These are phyloP conservation scores for Urechis unicinctus DNA, from an alignment of 2,888 invertebrate genomes.

Conservation along the genomic window DNA sequence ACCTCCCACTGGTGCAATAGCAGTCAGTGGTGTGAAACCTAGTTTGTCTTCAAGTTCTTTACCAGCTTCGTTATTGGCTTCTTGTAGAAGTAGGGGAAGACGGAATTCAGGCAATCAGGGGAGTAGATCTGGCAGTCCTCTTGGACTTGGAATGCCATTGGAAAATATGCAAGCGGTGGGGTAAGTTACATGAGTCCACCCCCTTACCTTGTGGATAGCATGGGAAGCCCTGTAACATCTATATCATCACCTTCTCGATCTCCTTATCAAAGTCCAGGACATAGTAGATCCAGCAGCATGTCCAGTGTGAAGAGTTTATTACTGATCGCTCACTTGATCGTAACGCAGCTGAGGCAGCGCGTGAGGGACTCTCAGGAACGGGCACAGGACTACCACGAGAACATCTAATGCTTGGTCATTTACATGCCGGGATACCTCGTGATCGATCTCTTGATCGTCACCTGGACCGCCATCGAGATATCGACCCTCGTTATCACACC, in stretches of 20 bases:
- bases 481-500: slow-evolving; percentile 8
- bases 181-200: neutral
- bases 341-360: too few species aligned
- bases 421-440: slow-evolving; percentile 24
- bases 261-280: slow-evolving; percentile 22
- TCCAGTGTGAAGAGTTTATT: slow-evolving; percentile 22
- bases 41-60: neutral
- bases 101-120: slow-evolving; percentile 20
- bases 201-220: neutral
- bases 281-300: slow-evolving; percentile 28
- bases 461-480: slow-evolving; percentile 11
- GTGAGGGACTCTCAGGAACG: slow-evolving; percentile 15
- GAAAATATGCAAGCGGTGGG: neutral
- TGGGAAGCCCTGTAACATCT: slow-evolving; percentile 5
- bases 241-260: slow-evolving; percentile 14
- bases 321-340: slow-evolving; percentile 23
- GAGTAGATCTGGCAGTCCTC: slow-evolving; percentile 30
- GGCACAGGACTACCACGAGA: slow-evolving; percentile 8
- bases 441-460: slow-evolving; percentile 48
- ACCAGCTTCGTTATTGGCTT: slow-evolving; percentile 5
- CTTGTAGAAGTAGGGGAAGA: slow-evolving; percentile 2
- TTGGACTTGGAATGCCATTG: slow-evolving; percentile 26
- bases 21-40: neutral
- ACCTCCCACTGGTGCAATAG: neutral
- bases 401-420: neutral